Evolutionary conservation across 2,888 invertebrate genomes (phyloP), one percentile per base, ranked within the genome.

Genomic region (Pseudococcus longispinus): DNA sequence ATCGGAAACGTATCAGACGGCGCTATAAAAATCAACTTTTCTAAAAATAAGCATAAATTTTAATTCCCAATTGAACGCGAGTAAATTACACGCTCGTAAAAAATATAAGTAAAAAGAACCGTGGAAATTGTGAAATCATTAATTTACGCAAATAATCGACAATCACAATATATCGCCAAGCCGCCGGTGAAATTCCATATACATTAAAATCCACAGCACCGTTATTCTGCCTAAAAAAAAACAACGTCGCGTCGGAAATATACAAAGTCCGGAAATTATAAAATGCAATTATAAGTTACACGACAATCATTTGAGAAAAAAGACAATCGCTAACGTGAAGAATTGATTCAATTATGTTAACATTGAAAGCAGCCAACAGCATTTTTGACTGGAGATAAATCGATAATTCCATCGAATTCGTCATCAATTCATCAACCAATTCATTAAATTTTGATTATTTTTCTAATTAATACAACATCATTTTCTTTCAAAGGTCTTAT

Each of bases 101-200:
- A 70, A 55, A 46, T 4, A 37, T 37, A 37, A 11, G 15, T 60
- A 60, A 60, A 60, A 70, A 70, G 42, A 42, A 42, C 42, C 77
- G 42, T 37, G 37, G 42, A 80, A 80, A 80, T 80, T 23, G 77
- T 20, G 42, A 80, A 80, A 80, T 80, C 77, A 80, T 42, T 80
- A 80, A 80, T 42, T 42, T 37, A 42, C 77, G 77, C 9, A 20
- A 80, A 74, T 74, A 74, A 80, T 80, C 77, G 77, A 80, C 77
- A 80, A 80, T 80, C 5, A 37, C 37, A 80, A 80, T 15, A 20
- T 80, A 80, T 80, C 37, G 37, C 5, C 37, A 9, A 9, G 37
- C 37, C 9, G 37, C 37, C 9, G 77, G 77, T 42, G 77, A 80
- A 80, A 80, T 42, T 37, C 29, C 70, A 70, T 18, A 29, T 29